Conservation (phyloP, 2,888 invertebrate genomes). For the Bellardia bayeri region DNA sequence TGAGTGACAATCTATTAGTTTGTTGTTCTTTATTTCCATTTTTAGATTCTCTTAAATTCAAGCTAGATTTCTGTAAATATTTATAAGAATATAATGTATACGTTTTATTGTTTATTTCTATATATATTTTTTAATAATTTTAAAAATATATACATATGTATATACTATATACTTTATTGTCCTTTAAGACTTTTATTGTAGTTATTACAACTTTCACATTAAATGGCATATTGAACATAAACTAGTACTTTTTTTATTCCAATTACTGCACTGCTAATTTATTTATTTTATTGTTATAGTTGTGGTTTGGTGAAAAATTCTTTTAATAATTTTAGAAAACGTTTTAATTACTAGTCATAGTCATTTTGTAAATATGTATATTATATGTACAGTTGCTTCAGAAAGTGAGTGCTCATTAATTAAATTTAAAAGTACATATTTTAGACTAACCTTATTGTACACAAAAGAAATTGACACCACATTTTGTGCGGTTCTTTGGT, state of each 20-base stretch:
- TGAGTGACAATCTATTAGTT: constrained; percentile 79
- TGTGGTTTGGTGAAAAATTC: not conserved
- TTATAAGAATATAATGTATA: not conserved
- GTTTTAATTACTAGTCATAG: not conserved
- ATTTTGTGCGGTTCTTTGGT: no score
- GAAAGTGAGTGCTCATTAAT: no score
- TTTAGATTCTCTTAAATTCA: constrained; percentile 80
- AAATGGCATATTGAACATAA: constrained; percentile 40
- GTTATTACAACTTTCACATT: constrained; percentile 48
- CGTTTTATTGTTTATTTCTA: not conserved
- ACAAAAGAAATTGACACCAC: no score
- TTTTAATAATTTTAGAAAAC: not conserved
- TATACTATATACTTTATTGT: constrained; percentile 14
- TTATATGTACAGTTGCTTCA: no score
- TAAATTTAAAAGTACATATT: no score
- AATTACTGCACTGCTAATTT: not conserved
- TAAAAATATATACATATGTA: not conserved
- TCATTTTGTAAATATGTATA: not conserved
- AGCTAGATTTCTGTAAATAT: constrained; percentile 80
- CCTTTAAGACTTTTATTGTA: constrained; percentile 40
- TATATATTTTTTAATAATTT: not conserved
- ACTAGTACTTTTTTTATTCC: not conserved
- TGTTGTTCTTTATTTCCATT: constrained; percentile 79
- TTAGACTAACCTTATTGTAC: no score
- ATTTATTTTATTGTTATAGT: not conserved